A percentile compares a stretch with the other conserved stretches of the same genome.
phyloP scores from a whole-genome alignment of 2,113 vertebrate species.

The Xyliphius kryptos region DNA sequence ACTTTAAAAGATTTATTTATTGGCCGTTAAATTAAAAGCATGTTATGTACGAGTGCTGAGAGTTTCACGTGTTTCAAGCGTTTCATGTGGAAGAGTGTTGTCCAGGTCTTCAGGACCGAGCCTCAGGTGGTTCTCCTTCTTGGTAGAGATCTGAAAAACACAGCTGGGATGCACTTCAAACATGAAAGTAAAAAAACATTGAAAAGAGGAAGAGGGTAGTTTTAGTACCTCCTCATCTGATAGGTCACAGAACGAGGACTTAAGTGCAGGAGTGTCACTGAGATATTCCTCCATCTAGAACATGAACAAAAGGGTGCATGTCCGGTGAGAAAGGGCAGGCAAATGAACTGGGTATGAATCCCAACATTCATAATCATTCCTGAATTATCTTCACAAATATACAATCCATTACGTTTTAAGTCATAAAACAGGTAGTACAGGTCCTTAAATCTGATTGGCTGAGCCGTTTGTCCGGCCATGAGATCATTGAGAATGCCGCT shows the following conservation, averaged over 20 bases:
- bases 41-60: no score
- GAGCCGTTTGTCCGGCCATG: no score
- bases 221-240: slow-evolving; percentile 44
- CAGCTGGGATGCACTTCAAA: neutral
- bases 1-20: neutral
- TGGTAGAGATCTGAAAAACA: slow-evolving; percentile 42
- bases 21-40: neutral
- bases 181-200: neutral
- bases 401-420: no score
- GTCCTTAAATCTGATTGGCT: no score
- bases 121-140: slow-evolving; percentile 41
- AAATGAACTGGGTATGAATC: no score
- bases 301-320: neutral
- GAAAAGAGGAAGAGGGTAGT: neutral
- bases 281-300: slow-evolving; percentile 16
- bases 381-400: no score
- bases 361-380: no score
- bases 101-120: slow-evolving; percentile 46
- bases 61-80: neutral
- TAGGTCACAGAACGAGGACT: slow-evolving; percentile 22
- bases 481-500: no score
- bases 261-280: neutral
- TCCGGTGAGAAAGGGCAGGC: no score
- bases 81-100: slow-evolving; percentile 38
- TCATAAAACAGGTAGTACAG: no score